A percentile compares a stretch with the other conserved stretches of the same genome.
Evolutionary conservation across 2,797 vertebrate species (phyloP).

Genomic region (Hypotaenidia philippensis): DNA sequence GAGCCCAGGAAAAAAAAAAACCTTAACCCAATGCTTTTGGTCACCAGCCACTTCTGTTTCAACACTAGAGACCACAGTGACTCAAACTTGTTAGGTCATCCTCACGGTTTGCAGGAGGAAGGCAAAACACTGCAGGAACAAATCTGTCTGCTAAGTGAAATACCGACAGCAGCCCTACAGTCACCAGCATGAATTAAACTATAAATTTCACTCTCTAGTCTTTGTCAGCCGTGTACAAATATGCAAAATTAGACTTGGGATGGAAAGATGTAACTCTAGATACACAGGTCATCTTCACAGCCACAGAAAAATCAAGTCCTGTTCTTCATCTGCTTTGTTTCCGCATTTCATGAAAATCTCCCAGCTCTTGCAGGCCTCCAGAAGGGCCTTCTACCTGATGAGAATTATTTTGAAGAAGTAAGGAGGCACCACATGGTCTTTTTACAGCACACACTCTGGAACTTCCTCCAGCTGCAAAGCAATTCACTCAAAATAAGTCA

Average conservation of each 20-base stretch:
- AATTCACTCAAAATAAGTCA: background rate
- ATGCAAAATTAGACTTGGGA: background rate
- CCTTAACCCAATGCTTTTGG: background rate
- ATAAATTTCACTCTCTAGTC: background rate
- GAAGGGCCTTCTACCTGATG: background rate
- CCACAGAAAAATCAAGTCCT: background rate
- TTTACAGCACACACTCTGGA: background rate
- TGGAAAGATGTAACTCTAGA: background rate
- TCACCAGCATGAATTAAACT: background rate
- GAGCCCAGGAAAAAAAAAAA: background rate
- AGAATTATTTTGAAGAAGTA: conserved; percentile 22
- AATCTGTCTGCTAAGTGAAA: background rate
- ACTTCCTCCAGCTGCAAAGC: conserved; percentile 24
- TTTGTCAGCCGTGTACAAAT: background rate
- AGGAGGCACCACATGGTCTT: background rate
- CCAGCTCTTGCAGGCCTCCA: background rate
- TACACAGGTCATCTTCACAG: background rate
- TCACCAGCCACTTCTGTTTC: background rate
- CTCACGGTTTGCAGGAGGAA: background rate
- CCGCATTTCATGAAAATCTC: background rate
- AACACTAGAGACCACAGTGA: background rate
- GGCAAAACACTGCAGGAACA: background rate
- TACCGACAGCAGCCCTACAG: background rate
- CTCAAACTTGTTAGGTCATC: background rate
- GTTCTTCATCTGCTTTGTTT: background rate